Evolutionary conservation across 2,888 invertebrate genomes (phyloP).

Genomic region (Melangyna quadrimaculata): DNA sequence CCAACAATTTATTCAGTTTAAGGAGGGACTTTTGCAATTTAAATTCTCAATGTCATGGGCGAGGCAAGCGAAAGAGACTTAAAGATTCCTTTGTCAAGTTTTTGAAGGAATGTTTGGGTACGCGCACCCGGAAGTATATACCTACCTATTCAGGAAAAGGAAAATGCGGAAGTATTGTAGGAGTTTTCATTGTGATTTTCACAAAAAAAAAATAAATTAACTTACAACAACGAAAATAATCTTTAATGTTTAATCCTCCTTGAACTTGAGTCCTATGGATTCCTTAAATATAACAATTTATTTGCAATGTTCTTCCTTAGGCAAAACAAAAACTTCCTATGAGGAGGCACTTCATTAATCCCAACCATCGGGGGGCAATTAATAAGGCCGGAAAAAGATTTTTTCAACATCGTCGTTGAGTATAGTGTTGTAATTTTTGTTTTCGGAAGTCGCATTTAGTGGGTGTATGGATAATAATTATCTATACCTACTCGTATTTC

Average conservation of each 20-base stretch:
- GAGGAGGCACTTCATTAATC: constrained; percentile 2
- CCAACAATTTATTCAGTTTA: constrained; percentile 18
- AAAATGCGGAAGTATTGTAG: not conserved
- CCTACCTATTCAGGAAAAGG: not conserved
- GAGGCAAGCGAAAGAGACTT: too few species aligned
- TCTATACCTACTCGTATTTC: too few species aligned
- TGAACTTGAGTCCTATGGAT: not conserved
- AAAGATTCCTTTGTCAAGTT: constrained; percentile 1
- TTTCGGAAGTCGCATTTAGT: not conserved
- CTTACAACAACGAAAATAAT: not conserved
- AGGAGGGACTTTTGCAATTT: constrained; percentile 17
- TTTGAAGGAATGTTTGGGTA: not conserved
- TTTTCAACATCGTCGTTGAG: not conserved
- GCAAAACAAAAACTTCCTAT: not conserved
- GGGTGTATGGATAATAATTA: too few species aligned
- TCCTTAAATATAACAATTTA: constrained; percentile 7
- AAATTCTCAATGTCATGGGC: constrained; percentile 12
- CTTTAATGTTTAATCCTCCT: not conserved
- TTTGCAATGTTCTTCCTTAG: not conserved
- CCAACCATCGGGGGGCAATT: constrained; percentile 3
- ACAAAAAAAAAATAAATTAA: not conserved
- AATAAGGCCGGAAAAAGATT: not conserved
- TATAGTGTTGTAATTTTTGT: constrained; percentile 1
- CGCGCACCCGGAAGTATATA: not conserved
- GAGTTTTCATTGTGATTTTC: not conserved